Conservation (phyloP, 2,797 vertebrate species). For the Rachycentron canadum region DNA sequence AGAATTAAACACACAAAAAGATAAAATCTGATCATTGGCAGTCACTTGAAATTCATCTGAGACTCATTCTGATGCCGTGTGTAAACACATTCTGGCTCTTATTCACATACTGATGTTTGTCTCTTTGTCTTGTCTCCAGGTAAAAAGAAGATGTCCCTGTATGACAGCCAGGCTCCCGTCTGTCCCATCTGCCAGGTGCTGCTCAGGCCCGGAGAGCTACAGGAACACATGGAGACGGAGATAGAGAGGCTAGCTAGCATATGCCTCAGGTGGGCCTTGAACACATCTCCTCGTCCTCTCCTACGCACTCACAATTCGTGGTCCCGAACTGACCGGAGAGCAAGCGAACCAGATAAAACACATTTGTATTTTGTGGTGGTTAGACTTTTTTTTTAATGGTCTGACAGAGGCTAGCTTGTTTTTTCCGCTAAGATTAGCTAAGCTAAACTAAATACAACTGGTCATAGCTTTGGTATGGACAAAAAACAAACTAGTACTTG, state of each 20-base stretch:
- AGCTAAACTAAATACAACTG: neutral
- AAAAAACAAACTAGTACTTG: neutral
- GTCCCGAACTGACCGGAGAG: neutral
- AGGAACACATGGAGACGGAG: conserved; percentile 99
- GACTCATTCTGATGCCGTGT: neutral
- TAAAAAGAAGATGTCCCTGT: conserved; percentile 97
- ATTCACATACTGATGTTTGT: neutral
- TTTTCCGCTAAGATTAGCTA: neutral
- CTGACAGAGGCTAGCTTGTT: neutral
- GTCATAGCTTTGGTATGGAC: neutral
- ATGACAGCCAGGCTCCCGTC: conserved; percentile 97
- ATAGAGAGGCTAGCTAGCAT: conserved; percentile 94
- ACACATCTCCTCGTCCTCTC: neutral
- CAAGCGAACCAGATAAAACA: neutral
- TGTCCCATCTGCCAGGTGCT: conserved; percentile 99
- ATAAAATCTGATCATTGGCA: neutral
- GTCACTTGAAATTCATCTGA: neutral
- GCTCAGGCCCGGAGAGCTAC: conserved; percentile 94
- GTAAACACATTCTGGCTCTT: neutral
- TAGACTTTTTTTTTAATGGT: neutral
- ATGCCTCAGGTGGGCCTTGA: conserved; percentile 89
- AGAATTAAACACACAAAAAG: neutral
- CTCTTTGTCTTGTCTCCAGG: conserved; percentile 80
- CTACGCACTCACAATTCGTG: conserved; percentile 1
- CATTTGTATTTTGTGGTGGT: neutral